These are phyloP conservation scores for Rhinogobio ventralis DNA, from an alignment of 2,797 vertebrate species.

Conservation along the genomic window DNA sequence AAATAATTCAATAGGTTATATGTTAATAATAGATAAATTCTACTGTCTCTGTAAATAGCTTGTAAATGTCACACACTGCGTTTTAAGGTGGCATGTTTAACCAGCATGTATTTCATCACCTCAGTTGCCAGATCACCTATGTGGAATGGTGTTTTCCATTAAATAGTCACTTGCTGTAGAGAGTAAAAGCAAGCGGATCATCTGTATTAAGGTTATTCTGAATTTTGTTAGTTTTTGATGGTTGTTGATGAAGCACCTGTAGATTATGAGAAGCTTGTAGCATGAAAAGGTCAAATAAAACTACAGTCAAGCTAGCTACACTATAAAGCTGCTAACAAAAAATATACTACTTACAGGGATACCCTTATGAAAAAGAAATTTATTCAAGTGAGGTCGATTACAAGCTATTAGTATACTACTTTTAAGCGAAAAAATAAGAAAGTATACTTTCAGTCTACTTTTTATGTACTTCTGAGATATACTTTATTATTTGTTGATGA, in stretches of 20 bases:
- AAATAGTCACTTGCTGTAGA: constrained; percentile 3
- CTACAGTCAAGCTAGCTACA: not conserved
- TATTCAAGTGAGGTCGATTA: too few species aligned
- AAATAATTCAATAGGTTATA: constrained; percentile 72
- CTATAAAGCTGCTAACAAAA: not conserved
- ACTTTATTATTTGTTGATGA: too few species aligned
- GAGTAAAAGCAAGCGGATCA: not conserved
- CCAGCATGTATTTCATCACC: constrained; percentile 48
- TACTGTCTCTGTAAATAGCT: constrained; percentile 69
- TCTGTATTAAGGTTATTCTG: constrained; percentile 24
- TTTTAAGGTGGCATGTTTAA: constrained; percentile 64
- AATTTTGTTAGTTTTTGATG: not conserved
- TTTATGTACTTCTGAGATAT: too few species aligned
- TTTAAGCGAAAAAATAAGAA: too few species aligned
- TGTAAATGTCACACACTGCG: constrained; percentile 72
- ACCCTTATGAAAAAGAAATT: too few species aligned
- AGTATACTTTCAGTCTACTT: too few species aligned
- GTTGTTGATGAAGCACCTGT: not conserved
- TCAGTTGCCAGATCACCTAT: constrained; percentile 36
- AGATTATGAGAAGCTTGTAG: not conserved
- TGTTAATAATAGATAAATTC: constrained; percentile 74
- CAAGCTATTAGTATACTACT: too few species aligned
- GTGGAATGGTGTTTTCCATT: constrained; percentile 33
- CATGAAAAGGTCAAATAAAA: not conserved
- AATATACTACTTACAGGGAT: not conserved